Evolutionary conservation across 2,888 invertebrate species (phyloP), one percentile per base, ranked within the genome.

Genomic region (Caradrina clavipalpis): DNA sequence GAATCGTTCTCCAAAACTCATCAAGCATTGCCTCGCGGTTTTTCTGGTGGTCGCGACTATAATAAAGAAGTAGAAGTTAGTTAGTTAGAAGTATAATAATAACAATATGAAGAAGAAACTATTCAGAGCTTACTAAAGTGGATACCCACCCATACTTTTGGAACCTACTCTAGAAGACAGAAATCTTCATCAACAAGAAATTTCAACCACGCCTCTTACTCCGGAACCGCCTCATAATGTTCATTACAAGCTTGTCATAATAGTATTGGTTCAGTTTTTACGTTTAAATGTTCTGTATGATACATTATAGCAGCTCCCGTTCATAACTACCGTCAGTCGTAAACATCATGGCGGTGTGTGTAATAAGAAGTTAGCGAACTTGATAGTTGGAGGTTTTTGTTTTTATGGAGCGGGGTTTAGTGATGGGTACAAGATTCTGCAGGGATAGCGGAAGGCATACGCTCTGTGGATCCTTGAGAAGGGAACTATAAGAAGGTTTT

Each of bases 301-400:
- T 62, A 71, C 73, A 81, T 72, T 78, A 73, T 77, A 66, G 64
- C 73, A 67, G 69, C 79, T 62, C 65, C 65, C 65, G 73, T 76
- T 77, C 77, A 69, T 77, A 83, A 72, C 79, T 75, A 66, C 62
- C 21, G 49, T 42, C 66, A 55, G 66, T 72, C 75, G 73, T 83
- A 77, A 75, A 83, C 42, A 69, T 56, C 45, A n/a, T 31, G 51
- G 17, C n/a, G 58, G 21, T 5, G 2, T 35, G 21, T 39, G 62
- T 57, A 19, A 71, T 49, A 69, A 17, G 54, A 61, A 39, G 58
- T 42, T 11, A 47, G 81, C 80, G 75, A 45, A n/a, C 45, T 59
- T 51, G 0, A 17, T 15, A 31, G 15, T 65, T 42, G 49, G 54
- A 58, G 45, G 17, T 58, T 73, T 50, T 56, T 50, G 21, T 56